phyloP scores from a whole-genome alignment of 2,797 vertebrate species.

The Orientallactaga sibirica region DNA sequence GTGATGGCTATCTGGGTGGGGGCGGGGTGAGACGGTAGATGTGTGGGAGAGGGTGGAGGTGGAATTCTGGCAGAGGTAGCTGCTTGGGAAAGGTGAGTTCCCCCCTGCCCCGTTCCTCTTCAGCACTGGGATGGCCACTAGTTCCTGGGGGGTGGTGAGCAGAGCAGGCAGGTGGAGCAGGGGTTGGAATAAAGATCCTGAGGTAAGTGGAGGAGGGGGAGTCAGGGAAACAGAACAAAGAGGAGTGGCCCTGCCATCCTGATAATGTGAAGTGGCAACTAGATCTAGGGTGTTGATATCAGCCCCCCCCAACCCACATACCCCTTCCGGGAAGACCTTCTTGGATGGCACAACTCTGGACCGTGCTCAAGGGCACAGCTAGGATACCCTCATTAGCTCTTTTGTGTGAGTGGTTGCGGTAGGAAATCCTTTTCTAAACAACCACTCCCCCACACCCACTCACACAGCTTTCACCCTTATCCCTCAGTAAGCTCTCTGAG shows the following conservation, averaged over 20 bases:
- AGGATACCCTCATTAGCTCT: neutral
- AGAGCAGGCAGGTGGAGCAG: neutral
- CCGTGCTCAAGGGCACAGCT: neutral
- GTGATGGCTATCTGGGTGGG: neutral
- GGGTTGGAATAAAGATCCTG: neutral
- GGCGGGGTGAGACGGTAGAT: no score
- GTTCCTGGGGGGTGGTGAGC: neutral
- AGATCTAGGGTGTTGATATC: neutral
- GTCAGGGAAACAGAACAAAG: neutral
- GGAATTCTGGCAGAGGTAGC: neutral
- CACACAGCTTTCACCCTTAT: neutral
- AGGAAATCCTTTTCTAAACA: slow-evolving; percentile 12
- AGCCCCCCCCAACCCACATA: no score
- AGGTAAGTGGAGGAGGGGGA: neutral
- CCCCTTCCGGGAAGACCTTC: slow-evolving; percentile 13
- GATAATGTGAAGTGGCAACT: neutral
- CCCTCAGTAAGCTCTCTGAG: neutral
- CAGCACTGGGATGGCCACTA: neutral
- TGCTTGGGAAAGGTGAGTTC: neutral
- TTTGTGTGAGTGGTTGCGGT: neutral
- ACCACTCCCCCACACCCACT: neutral
- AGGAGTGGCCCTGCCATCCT: neutral
- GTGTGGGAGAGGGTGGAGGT: neutral
- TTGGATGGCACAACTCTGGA: neutral
- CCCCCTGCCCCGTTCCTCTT: neutral